Conservation (phyloP, 2,113 vertebrate genomes). For the Zosterops pallidus region DNA sequence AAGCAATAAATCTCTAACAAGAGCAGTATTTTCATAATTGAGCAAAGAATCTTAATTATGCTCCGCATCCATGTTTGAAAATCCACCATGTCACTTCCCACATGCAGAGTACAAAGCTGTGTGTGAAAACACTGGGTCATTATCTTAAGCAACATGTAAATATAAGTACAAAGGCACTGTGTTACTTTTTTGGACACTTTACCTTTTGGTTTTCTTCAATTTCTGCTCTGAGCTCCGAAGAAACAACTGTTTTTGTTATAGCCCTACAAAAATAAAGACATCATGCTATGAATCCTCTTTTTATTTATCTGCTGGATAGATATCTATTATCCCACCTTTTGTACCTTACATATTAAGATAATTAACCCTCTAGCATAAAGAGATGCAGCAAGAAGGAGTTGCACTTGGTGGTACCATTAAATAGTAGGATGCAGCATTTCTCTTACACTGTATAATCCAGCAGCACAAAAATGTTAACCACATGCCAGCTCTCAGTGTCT, state of each 20-base stretch:
- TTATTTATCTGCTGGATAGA: not conserved
- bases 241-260: constrained; percentile 93
- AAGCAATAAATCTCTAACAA: not conserved
- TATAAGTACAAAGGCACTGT: not conserved
- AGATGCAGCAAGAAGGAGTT: not conserved
- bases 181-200: constrained; percentile 10
- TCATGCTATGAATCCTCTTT: not conserved
- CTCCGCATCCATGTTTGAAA: not conserved
- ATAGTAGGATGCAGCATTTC: not conserved
- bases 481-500: not conserved
- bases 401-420: not conserved
- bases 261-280: constrained; percentile 76
- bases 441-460: not conserved
- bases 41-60: not conserved
- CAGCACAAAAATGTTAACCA: not conserved
- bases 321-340: not conserved
- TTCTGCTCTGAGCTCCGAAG: constrained; percentile 86
- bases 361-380: not conserved
- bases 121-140: not conserved
- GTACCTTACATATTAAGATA: not conserved
- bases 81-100: not conserved
- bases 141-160: not conserved
- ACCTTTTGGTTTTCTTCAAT: constrained; percentile 98
- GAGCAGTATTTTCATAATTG: not conserved
- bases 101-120: not conserved